Base-by-base conservation (phyloP, 2,888 invertebrate species). In the Sisyra terminalis region DNA sequence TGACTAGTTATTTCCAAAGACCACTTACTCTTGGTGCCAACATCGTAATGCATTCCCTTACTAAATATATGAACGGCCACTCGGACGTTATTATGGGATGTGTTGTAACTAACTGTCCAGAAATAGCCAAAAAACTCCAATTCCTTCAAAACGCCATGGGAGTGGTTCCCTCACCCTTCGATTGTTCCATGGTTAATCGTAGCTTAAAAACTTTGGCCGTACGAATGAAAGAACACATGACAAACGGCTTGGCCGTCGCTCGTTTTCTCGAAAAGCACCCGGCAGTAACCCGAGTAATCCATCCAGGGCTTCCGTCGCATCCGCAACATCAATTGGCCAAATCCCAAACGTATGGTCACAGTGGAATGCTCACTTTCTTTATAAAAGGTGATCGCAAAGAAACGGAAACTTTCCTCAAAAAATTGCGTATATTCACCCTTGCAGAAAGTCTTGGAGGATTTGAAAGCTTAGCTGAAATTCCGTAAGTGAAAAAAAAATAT, bases 391-490 rank as follows among this genome's bases (percentile, higher is more conserved):
- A 71, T 3, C 54, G 84, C 31, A 65, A 75, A 44, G 75, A 87
- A 51, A 78, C 87, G 0, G 68, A 68, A 44, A 77, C 69, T 43
- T 85, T 96, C 55, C 64, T 93, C 15, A 71, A 75, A 50, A 60
- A 75, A 5, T 63, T 93, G 24, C 81, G 88, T 65, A 52, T 90
- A 16, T 90, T 94, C 60, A 77, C 73, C 1, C 62, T 93, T 41
- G 96, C 96, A 3, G 96, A 94, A 59, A 94, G 93, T 56, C 71
- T 98, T 46, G 97, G 97, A 39, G 94, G 94, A 44, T 90, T 82
- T 55, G 94, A 97, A 59, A 92, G 90, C 57, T 72, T 97, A 49
- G 88, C 90, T 3, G 93, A 94, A 67, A 69, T 94, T 50, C 96
- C 96, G 83, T 88, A 67, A 75, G 82, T 74, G 46, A 48, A 42